phyloP scores from a whole-genome alignment of 2,888 invertebrate species.

The Notodonta dromedarius region DNA sequence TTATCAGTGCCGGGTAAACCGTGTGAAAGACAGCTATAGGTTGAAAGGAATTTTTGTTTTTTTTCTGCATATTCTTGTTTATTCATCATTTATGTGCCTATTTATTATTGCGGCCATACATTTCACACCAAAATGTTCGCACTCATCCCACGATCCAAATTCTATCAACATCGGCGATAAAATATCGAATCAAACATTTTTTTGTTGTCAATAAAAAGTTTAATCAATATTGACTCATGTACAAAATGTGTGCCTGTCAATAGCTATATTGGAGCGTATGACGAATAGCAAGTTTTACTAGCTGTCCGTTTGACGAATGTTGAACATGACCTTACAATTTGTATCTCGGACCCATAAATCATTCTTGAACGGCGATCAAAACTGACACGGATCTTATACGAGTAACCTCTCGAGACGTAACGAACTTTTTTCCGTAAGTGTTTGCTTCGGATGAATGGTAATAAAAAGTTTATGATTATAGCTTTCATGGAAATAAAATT shows the following conservation, averaged over 20 bases:
- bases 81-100: not conserved
- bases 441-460: slow-evolving; percentile 72
- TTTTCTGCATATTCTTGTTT: no score
- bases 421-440: slow-evolving; percentile 66
- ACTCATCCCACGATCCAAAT: not conserved
- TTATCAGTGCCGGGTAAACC: no score
- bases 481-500: slow-evolving; percentile 78
- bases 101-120: no score
- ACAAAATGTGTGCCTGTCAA: slow-evolving; percentile 60
- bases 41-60: no score
- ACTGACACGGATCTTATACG: slow-evolving; percentile 72
- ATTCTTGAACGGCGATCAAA: slow-evolving; percentile 69
- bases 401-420: slow-evolving; percentile 64
- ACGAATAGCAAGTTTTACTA: slow-evolving; percentile 71
- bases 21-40: no score
- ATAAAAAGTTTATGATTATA: slow-evolving; percentile 81
- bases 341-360: slow-evolving; percentile 74
- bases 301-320: slow-evolving; percentile 72
- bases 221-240: slow-evolving; percentile 45
- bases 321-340: slow-evolving; percentile 75
- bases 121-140: not conserved
- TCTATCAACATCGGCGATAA: slow-evolving; percentile 3
- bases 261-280: slow-evolving; percentile 57
- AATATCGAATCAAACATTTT: slow-evolving; percentile 14
- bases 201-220: slow-evolving; percentile 24